Percentiles rank a stretch among this genome's conserved stretches.
These are phyloP conservation scores for Sorex araneus DNA, from an alignment of 2,113 vertebrate genomes.

Conservation along the genomic window DNA sequence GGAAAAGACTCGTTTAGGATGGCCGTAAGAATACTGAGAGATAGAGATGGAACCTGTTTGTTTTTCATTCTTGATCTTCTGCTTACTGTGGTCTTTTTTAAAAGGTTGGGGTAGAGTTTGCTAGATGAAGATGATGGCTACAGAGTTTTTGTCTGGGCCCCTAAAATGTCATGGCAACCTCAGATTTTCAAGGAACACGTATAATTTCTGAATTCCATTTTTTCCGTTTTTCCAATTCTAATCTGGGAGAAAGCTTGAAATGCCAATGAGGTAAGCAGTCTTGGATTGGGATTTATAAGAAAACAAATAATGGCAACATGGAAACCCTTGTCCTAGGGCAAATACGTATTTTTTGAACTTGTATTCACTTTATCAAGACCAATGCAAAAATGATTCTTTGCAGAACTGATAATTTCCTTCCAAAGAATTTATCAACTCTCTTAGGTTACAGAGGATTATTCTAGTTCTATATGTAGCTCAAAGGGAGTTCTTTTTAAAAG, in stretches of 20 bases:
- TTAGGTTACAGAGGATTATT: background rate
- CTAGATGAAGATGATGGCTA: background rate
- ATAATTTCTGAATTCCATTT: background rate
- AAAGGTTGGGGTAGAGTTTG: no score
- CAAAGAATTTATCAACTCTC: background rate
- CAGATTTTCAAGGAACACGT: background rate
- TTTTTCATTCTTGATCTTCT: no score
- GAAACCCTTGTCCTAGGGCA: background rate
- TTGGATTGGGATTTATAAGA: slow-evolving; percentile 7
- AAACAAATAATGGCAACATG: background rate
- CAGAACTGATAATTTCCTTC: background rate
- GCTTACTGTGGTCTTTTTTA: no score
- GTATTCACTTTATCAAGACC: background rate
- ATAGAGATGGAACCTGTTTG: background rate
- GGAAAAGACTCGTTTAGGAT: background rate
- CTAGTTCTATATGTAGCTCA: background rate
- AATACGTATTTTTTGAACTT: background rate
- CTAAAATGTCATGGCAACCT: background rate
- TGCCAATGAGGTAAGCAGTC: background rate
- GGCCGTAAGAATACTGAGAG: background rate
- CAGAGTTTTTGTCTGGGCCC: background rate
- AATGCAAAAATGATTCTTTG: background rate
- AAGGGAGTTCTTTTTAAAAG: no score
- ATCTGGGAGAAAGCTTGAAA: background rate
- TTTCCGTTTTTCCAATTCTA: background rate